Conservation (phyloP, 1,140 invertebrate species). For the Apocrypta bakeri region DNA sequence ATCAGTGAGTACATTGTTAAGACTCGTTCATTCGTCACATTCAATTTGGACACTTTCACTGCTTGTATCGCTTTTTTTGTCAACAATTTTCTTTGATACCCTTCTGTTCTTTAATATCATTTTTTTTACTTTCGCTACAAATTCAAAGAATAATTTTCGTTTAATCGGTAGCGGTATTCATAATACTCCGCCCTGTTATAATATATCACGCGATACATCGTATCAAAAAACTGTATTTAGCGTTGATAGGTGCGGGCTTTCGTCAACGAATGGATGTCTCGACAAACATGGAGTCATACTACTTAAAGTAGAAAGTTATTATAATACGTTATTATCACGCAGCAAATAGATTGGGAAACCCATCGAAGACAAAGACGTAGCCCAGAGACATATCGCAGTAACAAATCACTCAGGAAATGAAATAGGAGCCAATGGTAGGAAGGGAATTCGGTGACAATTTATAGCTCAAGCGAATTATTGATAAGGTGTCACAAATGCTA, state of each 20-base stretch:
- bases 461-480: constrained; percentile 19
- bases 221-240: no score
- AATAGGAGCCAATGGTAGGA: not conserved
- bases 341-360: not conserved
- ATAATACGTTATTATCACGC: not conserved
- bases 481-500: not conserved
- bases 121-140: no score
- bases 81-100: not conserved
- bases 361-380: not conserved
- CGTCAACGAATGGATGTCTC: not conserved
- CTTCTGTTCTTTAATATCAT: no score
- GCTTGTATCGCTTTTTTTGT: not conserved
- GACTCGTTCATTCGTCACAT: not conserved
- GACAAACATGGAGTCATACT: not conserved
- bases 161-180: no score
- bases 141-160: not conserved
- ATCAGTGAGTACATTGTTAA: not conserved
- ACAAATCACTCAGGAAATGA: not conserved
- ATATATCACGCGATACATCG: not conserved
- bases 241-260: no score
- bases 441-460: not conserved
- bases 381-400: not conserved
- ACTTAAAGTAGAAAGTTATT: not conserved
- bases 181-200: no score
- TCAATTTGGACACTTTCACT: not conserved